Evolutionary conservation across 2,113 vertebrate species (phyloP), one percentile per base, ranked within the genome.

Genomic region (Emydocephalus ijimae): DNA sequence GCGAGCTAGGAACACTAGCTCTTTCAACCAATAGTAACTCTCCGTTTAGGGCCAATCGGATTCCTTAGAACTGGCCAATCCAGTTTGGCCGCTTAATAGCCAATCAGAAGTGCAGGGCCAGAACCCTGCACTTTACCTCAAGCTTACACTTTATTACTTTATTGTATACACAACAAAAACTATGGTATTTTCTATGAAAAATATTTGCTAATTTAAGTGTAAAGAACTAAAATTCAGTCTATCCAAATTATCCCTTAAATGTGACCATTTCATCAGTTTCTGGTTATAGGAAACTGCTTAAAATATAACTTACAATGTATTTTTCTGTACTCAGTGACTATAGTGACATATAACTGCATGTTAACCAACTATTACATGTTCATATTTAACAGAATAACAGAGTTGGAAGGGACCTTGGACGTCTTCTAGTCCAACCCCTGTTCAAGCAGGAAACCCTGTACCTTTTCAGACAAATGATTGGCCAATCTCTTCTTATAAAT

Each of bases 201-300:
- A 3, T 14, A 50, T 18, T 39, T 86, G 21, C 29, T 89, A 52
- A 89, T 89, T 52, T 90, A 64, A 89, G 29, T 48, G 52, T 54
- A 21, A 61, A 88, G 10, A 91, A 39, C 14, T 24, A n/a, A 86
- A 14, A 43, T 11, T 15, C 24, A 45, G 8, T 3, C 55, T n/a
- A 85, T 90, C n/a, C 52, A 90, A 92, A 52, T 92, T 92, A 2
- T 15, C 48, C 59, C 86, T 39, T 81, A 69, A 69, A 92, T 43
- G 5, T 81, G 61, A 48, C 56, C 86, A 12, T 86, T 86, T 64
- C 24, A 52, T 45, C 61, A 2, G 52, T 43, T 43, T 14, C 45
- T 52, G 45, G 15, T 69, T 9, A 23, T 18, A 81, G 23, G 8
- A 81, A 89, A 81, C 26, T 85, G 52, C 39, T 43, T 81, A 57